Evolutionary conservation across 1,140 invertebrate genomes (phyloP), one percentile per base, ranked within the genome.

Genomic region (Diorhabda carinulata): DNA sequence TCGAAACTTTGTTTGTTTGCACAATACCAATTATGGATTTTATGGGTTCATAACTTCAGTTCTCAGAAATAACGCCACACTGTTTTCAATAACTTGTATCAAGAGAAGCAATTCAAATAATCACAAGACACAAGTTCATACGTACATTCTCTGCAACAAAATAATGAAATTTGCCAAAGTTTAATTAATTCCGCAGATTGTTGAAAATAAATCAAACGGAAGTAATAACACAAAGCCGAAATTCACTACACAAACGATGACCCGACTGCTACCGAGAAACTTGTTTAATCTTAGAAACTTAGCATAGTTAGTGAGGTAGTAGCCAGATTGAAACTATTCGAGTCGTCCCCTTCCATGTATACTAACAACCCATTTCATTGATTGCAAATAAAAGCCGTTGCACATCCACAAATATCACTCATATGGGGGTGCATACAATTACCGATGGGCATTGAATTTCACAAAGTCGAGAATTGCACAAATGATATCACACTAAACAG

Each of bases 271-370:
- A 52, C 45, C 5, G 45, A 52, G 45, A 52, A 52, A 52, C 45
- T 52, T 52, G 45, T 52, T 52, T 52, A 52, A 52, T 52, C 45
- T 52, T 52, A 52, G 45, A 52, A 52, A 52, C 45, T 52, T 52
- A 6, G 45, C 45, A 52, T 52, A 52, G 45, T 52, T 52, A 52
- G 45, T 52, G 45, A 52, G 45, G 45, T 52, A 52, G 45, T 52
- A 52, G 45, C 45, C 45, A 52, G 45, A 52, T 52, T 52, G 45
- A 52, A 52, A 52, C 45, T 52, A 52, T 52, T 52, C 45, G 8
- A 52, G 45, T 52, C 45, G 8, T 52, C 45, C 45, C 45, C 45
- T 52, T 52, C 8, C 45, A 9, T 52, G 45, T 52, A 52, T 52
- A 52, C 45, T 9, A 5, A 52, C 45, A 6, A 52, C 45, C 45